Evolutionary conservation across 2,888 invertebrate genomes (phyloP).

Genomic region (Eulithis testata): DNA sequence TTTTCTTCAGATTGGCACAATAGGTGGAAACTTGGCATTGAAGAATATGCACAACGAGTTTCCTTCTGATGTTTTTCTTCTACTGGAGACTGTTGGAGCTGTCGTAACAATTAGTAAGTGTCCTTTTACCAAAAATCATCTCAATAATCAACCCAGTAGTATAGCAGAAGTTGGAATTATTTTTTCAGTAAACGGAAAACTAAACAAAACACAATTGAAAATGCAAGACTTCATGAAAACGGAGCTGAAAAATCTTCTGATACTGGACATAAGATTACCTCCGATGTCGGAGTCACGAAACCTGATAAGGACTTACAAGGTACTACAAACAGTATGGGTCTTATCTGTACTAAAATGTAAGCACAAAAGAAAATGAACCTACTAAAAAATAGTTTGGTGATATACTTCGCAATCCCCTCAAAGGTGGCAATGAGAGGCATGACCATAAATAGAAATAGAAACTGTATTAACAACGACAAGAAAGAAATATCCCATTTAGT

Average conservation of each 20-base stretch:
- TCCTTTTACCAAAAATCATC: neutral
- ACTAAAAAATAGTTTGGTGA: no score
- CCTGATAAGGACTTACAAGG: constrained; percentile 74
- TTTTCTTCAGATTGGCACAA: constrained; percentile 84
- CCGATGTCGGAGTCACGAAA: constrained; percentile 62
- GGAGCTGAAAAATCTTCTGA: constrained; percentile 72
- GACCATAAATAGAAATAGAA: neutral
- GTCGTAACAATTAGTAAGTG: constrained; percentile 77
- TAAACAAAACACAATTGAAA: constrained; percentile 50
- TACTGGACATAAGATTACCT: constrained; percentile 74
- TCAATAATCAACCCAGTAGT: neutral
- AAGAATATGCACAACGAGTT: constrained; percentile 88
- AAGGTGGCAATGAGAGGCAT: no score
- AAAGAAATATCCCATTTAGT: neutral
- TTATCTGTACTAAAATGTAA: neutral
- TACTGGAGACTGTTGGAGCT: constrained; percentile 86
- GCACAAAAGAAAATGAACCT: neutral
- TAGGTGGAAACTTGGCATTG: constrained; percentile 88
- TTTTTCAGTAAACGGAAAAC: constrained; percentile 59
- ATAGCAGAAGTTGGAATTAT: neutral
- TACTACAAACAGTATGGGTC: constrained; percentile 39
- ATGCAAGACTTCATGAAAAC: constrained; percentile 68
- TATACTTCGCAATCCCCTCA: no score
- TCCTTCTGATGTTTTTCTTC: constrained; percentile 89
- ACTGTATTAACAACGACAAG: no score